Evolutionary conservation across 2,888 invertebrate species (phyloP).

Genomic region (Zootermopsis nevadensis): DNA sequence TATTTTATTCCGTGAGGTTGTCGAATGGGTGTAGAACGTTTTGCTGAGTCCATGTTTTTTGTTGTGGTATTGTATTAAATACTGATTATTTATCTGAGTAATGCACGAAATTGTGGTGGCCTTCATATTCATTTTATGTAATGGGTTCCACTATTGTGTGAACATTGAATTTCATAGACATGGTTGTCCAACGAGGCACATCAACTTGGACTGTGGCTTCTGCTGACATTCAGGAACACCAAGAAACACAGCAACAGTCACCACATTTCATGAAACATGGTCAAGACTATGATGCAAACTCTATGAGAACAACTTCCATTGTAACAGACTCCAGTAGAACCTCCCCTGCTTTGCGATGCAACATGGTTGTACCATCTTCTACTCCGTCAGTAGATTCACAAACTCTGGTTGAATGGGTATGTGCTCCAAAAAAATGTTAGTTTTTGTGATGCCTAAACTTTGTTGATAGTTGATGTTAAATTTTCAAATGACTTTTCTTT

Average conservation of each 20-base stretch:
- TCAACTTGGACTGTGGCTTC: slow-evolving; percentile 17
- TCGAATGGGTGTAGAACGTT: neutral
- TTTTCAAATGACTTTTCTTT: too few relatives aligned
- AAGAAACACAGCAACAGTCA: slow-evolving; percentile 25
- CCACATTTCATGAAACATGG: slow-evolving; percentile 34
- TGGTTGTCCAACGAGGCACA: slow-evolving; percentile 39
- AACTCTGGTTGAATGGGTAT: slow-evolving; percentile 44
- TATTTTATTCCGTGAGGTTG: neutral
- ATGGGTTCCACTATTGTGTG: neutral
- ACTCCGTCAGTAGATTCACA: slow-evolving; percentile 29
- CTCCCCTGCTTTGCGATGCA: slow-evolving; percentile 32
- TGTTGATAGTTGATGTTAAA: too few relatives aligned
- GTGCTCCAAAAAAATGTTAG: neutral
- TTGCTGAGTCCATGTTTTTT: neutral
- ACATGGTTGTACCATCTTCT: slow-evolving; percentile 28
- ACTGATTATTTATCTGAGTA: neutral
- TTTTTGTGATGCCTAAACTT: too few relatives aligned
- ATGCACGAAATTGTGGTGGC: neutral
- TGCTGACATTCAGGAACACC: slow-evolving; percentile 28
- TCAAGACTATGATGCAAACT: slow-evolving; percentile 35
- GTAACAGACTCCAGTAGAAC: slow-evolving; percentile 35
- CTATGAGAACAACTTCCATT: slow-evolving; percentile 38
- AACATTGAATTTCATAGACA: neutral
- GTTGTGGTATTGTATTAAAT: neutral
- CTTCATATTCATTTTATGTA: neutral